Base-by-base conservation (phyloP, 2,797 vertebrate species). In the Siniperca scherzeri region DNA sequence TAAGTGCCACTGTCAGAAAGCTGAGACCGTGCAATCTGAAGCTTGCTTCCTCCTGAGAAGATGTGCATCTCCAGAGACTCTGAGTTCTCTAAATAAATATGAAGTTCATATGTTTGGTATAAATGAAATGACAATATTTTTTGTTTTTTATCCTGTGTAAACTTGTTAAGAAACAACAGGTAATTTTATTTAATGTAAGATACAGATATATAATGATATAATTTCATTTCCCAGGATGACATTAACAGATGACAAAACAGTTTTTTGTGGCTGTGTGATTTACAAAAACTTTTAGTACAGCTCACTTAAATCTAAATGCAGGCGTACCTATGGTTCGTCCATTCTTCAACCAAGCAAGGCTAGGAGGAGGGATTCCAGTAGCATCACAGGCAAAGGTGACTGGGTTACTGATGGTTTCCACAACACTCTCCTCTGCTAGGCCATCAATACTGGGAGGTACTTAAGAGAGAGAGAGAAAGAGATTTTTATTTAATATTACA, bases 371-470 rank as follows among this genome's bases (percentile, higher is more conserved):
- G 90, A 99, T 98, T 57, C 99, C 99, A 65, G 96, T 89, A 67
- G 98, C 97, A 80, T 99, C 98, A 77, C 99, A 99, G 2, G 95
- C 90, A 56, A 99, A 96, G 5, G 94, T 97, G 70, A 99, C 95
- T 22, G 98, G 97, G 88, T 98, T 98, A 91, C 94, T 95, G 84
- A 98, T 86, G 7, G 96, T 97, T 93, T 97, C 97, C 72, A 95
- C 94, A 62, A 97, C 82, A n/a, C 52, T 87, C 86, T 97, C 97
- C 77, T 95, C 93, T 70, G 94, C 88, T 62, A 95, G 95, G 0
- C 98, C 98, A 74, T 99, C 97, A 11, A 99, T 98, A 77, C 80
- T 96, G 42, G 98, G 98, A 81, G 97, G 97, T 3, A 99, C 99
- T 99, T 78, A 36, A 70, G 40, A 33, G 30, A 48, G 17, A 66